Conservation (phyloP, 2,888 invertebrate species). For the Hylaea fasciaria region DNA sequence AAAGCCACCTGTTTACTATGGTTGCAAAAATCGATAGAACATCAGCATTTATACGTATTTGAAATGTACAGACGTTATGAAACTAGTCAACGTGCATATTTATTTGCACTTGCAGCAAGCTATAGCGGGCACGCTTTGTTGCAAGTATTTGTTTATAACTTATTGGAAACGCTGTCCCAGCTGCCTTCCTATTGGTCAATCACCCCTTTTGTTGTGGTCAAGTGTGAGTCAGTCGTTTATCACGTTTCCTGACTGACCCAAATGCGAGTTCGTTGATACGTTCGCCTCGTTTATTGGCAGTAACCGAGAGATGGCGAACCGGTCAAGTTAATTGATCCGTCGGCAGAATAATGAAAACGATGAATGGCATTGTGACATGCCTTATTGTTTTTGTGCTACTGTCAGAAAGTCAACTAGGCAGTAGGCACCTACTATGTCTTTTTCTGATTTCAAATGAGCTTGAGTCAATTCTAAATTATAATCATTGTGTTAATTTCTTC, state of each 20-base stretch:
- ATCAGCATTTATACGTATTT: too few relatives aligned
- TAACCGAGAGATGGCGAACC: conserved; percentile 9
- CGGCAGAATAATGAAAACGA: not conserved
- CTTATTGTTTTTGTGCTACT: not conserved
- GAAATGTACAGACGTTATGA: not conserved
- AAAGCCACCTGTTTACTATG: too few relatives aligned
- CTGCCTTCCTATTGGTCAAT: conserved; percentile 13
- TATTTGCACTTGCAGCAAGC: not conserved
- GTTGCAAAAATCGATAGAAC: too few relatives aligned
- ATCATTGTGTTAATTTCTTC: too few relatives aligned
- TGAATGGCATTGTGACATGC: not conserved
- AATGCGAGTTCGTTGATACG: conserved; percentile 25
- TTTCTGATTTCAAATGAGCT: too few relatives aligned
- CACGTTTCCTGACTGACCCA: conserved; percentile 34
- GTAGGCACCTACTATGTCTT: too few relatives aligned
- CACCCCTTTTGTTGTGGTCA: conserved; percentile 17
- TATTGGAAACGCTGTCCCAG: conserved; percentile 12
- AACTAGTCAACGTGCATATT: not conserved
- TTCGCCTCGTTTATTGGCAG: conserved; percentile 23
- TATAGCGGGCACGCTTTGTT: conserved; percentile 13
- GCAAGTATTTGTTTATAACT: conserved; percentile 19
- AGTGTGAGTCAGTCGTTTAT: conserved; percentile 34
- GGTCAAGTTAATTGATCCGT: conserved; percentile 26
- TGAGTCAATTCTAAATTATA: too few relatives aligned
- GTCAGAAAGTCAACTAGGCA: not conserved